phyloP scores from a whole-genome alignment of 2,888 invertebrate species.

The Andrena flavipes region DNA sequence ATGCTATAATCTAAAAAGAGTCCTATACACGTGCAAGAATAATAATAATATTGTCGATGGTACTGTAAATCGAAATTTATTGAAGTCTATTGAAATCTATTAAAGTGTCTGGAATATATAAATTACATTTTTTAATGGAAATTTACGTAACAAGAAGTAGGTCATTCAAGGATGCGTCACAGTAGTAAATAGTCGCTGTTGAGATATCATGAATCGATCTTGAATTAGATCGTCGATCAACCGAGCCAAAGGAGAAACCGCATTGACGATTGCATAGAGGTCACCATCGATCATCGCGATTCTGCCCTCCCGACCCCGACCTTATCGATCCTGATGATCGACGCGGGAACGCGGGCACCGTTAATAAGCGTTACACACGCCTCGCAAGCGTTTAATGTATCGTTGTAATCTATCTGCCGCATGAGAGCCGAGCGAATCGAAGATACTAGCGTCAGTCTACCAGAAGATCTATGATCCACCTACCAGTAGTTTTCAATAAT shows the following conservation, averaged over 20 bases:
- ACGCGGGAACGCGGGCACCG: slow-evolving; percentile 48
- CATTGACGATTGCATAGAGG: slow-evolving; percentile 52
- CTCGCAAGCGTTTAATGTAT: slow-evolving; percentile 16
- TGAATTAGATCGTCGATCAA: slow-evolving; percentile 55
- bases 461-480: too few relatives aligned
- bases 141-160: neutral
- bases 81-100: too few relatives aligned
- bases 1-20: too few relatives aligned
- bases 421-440: neutral
- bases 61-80: too few relatives aligned
- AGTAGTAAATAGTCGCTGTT: slow-evolving; percentile 1
- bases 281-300: slow-evolving; percentile 56
- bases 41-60: too few relatives aligned
- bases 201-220: slow-evolving; percentile 22
- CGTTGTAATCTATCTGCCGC: neutral
- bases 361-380: slow-evolving; percentile 48
- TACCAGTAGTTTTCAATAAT: neutral
- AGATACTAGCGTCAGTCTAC: neutral
- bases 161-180: neutral
- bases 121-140: too few relatives aligned
- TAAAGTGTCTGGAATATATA: too few relatives aligned
- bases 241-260: neutral
- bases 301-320: slow-evolving; percentile 45
- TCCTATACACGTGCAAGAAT: too few relatives aligned
- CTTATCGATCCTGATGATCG: slow-evolving; percentile 57